These are phyloP conservation scores for Drosophila pseudoananassae DNA, from an alignment of 1,140 invertebrate genomes.

Conservation along the genomic window DNA sequence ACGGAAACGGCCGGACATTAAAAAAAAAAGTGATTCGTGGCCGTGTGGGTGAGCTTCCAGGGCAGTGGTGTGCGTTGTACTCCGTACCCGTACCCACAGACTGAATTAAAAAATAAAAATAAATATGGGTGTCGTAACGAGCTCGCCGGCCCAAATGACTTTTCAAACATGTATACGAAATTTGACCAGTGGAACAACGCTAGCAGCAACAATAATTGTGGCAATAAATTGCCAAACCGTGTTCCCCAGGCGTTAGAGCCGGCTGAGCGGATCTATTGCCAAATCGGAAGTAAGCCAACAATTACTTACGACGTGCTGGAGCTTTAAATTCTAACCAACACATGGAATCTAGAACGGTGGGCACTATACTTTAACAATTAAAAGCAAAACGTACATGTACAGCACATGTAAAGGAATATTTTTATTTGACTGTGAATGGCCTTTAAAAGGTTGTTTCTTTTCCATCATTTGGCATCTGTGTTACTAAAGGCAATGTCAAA, in stretches of 20 bases:
- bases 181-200: constrained; percentile 52
- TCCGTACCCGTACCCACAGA: not conserved
- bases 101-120: constrained; percentile 27
- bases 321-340: constrained; percentile 7
- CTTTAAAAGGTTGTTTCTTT: too few relatives aligned
- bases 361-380: not conserved
- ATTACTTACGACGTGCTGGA: constrained; percentile 39
- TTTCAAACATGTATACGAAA: constrained; percentile 44
- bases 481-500: not conserved
- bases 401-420: not conserved
- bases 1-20: constrained; percentile 57
- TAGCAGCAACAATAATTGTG: constrained; percentile 25
- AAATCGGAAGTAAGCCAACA: constrained; percentile 67
- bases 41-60: constrained; percentile 10
- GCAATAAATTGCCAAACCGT: constrained; percentile 22
- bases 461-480: not conserved
- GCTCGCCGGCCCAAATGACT: constrained; percentile 45
- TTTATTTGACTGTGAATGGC: not conserved
- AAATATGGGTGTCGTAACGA: constrained; percentile 27
- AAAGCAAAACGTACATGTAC: not conserved
- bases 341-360: not conserved
- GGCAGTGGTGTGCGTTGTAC: not conserved
- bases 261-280: constrained; percentile 26
- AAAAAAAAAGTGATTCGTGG: constrained; percentile 8
- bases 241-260: not conserved